These are phyloP conservation scores for Andrena camellia DNA, from an alignment of 2,888 invertebrate genomes.

Conservation along the genomic window DNA sequence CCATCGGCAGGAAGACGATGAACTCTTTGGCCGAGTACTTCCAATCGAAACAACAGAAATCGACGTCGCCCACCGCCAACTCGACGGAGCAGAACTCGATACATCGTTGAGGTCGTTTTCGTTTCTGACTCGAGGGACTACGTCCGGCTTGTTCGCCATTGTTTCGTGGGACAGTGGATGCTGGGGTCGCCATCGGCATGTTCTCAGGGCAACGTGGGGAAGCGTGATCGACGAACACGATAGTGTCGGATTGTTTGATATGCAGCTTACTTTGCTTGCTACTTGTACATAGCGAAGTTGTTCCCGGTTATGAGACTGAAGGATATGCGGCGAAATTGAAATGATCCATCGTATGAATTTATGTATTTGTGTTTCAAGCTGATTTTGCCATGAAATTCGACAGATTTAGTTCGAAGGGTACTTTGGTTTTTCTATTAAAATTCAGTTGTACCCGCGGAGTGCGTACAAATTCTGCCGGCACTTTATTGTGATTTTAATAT, in stretches of 20 bases:
- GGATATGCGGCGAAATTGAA: too few species aligned
- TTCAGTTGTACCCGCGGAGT: too few species aligned
- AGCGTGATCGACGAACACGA: background rate
- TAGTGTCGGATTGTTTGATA: background rate
- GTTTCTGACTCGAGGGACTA: background rate
- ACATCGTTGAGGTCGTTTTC: slow-evolving; percentile 67
- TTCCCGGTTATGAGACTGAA: background rate
- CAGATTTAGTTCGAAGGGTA: too few species aligned
- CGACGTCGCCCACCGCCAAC: slow-evolving; percentile 50
- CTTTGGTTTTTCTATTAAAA: too few species aligned
- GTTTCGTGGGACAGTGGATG: background rate
- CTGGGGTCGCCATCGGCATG: background rate
- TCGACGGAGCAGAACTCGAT: slow-evolving; percentile 62
- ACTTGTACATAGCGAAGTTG: background rate
- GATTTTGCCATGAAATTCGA: too few species aligned
- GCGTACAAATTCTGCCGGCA: too few species aligned
- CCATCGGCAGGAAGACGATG: slow-evolving; percentile 91
- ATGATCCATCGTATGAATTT: too few species aligned
- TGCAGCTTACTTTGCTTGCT: background rate
- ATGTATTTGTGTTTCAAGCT: too few species aligned
- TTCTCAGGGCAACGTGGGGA: slow-evolving; percentile 30
- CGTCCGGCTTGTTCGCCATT: slow-evolving; percentile 7
- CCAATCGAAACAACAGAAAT: slow-evolving; percentile 85
- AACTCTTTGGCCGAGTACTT: slow-evolving; percentile 93
- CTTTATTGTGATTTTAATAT: too few species aligned